phyloP scores from a whole-genome alignment of 2,797 vertebrate genomes.

The Capromys pilorides region DNA sequence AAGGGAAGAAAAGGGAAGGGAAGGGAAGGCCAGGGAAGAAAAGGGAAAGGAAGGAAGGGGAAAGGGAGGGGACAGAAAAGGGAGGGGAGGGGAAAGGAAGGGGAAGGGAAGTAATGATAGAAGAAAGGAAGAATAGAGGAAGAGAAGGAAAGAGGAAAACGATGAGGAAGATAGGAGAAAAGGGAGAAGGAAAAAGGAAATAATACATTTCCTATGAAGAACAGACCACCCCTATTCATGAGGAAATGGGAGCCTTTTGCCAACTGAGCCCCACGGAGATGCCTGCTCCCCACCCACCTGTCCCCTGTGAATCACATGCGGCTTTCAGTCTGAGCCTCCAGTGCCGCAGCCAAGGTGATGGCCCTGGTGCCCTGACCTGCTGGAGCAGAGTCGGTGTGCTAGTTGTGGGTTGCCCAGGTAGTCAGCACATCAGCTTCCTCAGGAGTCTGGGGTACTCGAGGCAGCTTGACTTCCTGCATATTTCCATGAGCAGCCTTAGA shows the following conservation, averaged over 20 bases:
- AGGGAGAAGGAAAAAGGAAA: neutral
- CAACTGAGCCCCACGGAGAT: neutral
- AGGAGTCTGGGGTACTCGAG: neutral
- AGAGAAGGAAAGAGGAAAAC: neutral
- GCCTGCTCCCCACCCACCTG: neutral
- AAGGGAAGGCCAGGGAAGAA: too few relatives aligned
- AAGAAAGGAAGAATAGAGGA: neutral
- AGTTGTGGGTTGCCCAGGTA: neutral
- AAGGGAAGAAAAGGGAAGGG: too few relatives aligned
- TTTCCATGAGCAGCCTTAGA: constrained; percentile 20
- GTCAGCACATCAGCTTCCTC: neutral
- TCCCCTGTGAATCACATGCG: too few relatives aligned
- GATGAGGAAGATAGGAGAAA: too few relatives aligned
- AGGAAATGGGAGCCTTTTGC: neutral
- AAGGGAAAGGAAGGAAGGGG: too few relatives aligned
- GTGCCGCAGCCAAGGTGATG: neutral
- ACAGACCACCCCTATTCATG: neutral
- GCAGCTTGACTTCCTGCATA: neutral
- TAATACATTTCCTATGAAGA: neutral
- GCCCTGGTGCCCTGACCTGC: neutral
- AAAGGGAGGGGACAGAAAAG: too few relatives aligned
- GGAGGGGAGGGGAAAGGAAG: too few relatives aligned
- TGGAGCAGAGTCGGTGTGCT: neutral
- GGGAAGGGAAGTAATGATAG: rapidly evolving
- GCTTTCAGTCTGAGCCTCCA: neutral